Evolutionary conservation across 2,797 vertebrate species (phyloP).

Genomic region (Hippopotamyrus pictus): DNA sequence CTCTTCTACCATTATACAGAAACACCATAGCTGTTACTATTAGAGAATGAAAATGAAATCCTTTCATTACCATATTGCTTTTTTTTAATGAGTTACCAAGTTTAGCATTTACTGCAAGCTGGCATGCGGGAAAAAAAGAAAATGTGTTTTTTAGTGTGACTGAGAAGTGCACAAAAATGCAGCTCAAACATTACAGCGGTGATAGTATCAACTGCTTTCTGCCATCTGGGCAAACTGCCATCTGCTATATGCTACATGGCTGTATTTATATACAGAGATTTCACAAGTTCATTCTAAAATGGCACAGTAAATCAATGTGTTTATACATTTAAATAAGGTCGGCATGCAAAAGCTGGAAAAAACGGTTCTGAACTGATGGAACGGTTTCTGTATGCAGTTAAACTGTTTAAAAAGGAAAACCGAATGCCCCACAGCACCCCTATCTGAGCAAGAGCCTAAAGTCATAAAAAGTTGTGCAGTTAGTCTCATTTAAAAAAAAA

Average conservation of each 20-base stretch:
- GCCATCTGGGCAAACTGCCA: not conserved
- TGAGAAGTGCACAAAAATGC: not conserved
- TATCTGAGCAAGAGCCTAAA: not conserved
- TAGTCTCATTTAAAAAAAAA: not conserved
- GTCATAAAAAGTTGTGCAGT: not conserved
- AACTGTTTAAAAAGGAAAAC: not conserved
- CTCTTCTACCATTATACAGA: not conserved
- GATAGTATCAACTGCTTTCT: not conserved
- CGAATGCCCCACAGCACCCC: not conserved
- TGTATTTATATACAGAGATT: not conserved
- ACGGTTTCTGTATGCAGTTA: not conserved
- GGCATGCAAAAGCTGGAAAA: not conserved
- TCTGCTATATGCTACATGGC: not conserved
- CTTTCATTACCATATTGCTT: not conserved
- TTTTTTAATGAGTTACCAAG: not conserved
- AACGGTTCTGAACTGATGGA: not conserved
- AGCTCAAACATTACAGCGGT: not conserved
- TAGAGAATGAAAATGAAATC: not conserved
- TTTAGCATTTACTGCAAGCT: not conserved
- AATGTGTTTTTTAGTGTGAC: not conserved
- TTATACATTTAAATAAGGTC: not conserved
- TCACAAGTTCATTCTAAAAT: conserved; percentile 8
- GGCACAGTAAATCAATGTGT: not conserved
- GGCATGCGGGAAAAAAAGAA: not conserved
- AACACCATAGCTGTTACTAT: not conserved